Evolutionary conservation across 1,140 invertebrate genomes (phyloP).

Genomic region (Euwallacea fornicatus): DNA sequence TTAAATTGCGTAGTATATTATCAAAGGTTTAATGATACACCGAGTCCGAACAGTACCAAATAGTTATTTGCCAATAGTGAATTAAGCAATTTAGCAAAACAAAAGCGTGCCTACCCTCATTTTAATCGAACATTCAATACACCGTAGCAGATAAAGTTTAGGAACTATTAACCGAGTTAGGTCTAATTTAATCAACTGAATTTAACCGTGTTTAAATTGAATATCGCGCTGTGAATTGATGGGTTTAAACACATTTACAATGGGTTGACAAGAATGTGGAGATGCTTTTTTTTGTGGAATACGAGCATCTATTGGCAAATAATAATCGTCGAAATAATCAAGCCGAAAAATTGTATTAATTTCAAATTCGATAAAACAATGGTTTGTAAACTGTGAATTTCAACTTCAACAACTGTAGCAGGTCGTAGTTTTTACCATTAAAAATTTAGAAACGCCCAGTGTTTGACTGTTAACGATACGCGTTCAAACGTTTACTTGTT

Average conservation of each 20-base stretch:
- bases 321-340: too few species aligned
- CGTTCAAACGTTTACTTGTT: too few species aligned
- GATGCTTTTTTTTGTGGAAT: too few species aligned
- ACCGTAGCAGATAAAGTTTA: conserved; percentile 14
- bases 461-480: too few species aligned
- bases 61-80: conserved; percentile 16
- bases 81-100: conserved; percentile 17
- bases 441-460: too few species aligned
- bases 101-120: conserved; percentile 14
- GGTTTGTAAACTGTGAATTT: too few species aligned
- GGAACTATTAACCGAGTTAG: conserved; percentile 21
- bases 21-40: background rate
- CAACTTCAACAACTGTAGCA: too few species aligned
- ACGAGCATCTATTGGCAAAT: too few species aligned
- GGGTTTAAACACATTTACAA: conserved; percentile 12
- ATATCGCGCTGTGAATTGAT: conserved; percentile 4
- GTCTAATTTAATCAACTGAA: conserved; percentile 17
- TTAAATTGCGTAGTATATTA: background rate
- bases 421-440: too few species aligned
- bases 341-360: too few species aligned
- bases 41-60: conserved; percentile 11
- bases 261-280: too few species aligned
- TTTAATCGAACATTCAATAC: conserved; percentile 13
- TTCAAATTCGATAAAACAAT: too few species aligned
- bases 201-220: conserved; percentile 9